Evolutionary conservation across 2,797 vertebrate species (phyloP), one percentile per base, ranked within the genome.

Genomic region (Leptatherina wallacei): DNA sequence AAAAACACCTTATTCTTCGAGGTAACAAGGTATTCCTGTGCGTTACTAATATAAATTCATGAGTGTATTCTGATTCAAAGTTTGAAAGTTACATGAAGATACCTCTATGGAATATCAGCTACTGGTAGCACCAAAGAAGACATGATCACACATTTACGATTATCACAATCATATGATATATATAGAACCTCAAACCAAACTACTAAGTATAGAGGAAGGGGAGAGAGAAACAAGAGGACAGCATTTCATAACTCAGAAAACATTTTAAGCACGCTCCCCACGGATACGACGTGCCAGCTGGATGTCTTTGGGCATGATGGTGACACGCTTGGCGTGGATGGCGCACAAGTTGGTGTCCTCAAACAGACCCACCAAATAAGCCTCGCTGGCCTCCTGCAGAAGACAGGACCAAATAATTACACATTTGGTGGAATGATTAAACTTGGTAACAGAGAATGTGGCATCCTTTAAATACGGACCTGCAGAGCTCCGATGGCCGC

Each of bases 271-370:
- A 0, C 95, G 94, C 66, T 96, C 96, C 24, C 95, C 95, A 0
- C 95, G 96, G 81, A 96, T 96, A 61, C 96, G 96, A 0, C 95
- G 94, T 0, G 96, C 95, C 93, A 96, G 92, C 93, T 96, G 95
- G 92, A 96, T 96, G 92, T 96, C 96, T 91, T 96, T 96, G 72
- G 96, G 95, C 96, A 97, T 96, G 87, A 96, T 96, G 74, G 95
- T 96, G 85, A 96, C 95, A 51, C 96, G 92, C 88, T 96, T 96
- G 91, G 96, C 95, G 65, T 96, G 95, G 85, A 96, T 96, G 88
- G 95, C 95, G 82, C 95, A 96, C 89, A 96, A 75, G 84, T 96
- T 96, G 81, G 95, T 96, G 91, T 96, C 95, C 84, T 96, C 95
- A 65, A 96, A 96, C 14, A 95, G 79, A 3, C 95, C 95, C 63